Evolutionary conservation across 2,797 vertebrate genomes (phyloP), one percentile per base, ranked within the genome.

Genomic region (Chaunax sp.): DNA sequence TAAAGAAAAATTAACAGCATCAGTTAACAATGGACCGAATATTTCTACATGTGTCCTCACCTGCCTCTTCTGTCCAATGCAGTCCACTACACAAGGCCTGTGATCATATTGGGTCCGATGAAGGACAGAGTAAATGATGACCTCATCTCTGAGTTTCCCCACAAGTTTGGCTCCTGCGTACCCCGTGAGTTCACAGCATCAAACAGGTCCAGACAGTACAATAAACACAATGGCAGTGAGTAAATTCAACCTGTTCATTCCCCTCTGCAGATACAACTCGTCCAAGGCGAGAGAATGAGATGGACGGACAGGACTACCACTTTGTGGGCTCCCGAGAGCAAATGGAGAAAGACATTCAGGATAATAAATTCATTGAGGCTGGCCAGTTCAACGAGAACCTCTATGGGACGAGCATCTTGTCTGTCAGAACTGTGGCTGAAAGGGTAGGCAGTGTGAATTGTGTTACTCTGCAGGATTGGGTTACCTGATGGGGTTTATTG

Each of bases 321-420:
- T 99, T 99, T 16, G 97, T 99, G 19, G 92, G 54, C 1, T 99
- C 98, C 4, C 94, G 97, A 25, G 97, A 99, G 62, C 97, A 99
- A 85, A 99, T 99, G 98, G 98, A 99, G 92, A 99, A 98, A 59
- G 98, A 99, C 82, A 99, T 99, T 88, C 98, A 99, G 92, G 98
- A 98, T 86, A 98, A 98, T 90, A 99, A 99, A 88, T 99, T 99
- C 83, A 99, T 99, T 4, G 98, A 99, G 87, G 98, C 97, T 0
- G 98, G 98, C 61, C 97, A 99, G 90, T 99, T 98, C 91, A 99
- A 99, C 1, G 97, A 99, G 90, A 99, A 99, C 75, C 96, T 99
- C 56, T 99, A 99, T 0, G 98, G 98, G 79, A 99, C 98, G 65
- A 98, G 98, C 90, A 96, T 99, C 84, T 94, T 98, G 90, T 99